These are phyloP conservation scores for Danio choprae DNA, from an alignment of 2,797 vertebrate species.

Conservation along the genomic window DNA sequence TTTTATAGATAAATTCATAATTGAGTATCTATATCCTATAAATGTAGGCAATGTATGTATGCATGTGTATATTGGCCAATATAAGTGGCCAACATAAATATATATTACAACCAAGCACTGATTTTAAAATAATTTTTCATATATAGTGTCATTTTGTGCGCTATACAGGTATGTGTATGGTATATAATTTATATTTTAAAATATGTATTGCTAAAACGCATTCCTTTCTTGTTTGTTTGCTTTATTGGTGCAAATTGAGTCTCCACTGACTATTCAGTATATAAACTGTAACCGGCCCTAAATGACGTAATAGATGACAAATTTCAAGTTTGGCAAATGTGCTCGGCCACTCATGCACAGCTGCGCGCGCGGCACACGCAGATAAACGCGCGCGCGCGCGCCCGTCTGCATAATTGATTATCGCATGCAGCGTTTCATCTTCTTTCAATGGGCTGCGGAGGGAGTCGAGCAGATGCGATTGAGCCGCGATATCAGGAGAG, in stretches of 20 bases:
- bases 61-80: too few species aligned
- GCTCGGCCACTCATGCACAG: constrained; percentile 7
- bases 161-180: too few species aligned
- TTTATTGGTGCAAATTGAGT: neutral
- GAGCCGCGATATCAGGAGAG: constrained; percentile 97
- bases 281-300: constrained; percentile 23
- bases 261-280: neutral
- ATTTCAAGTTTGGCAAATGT: constrained; percentile 23
- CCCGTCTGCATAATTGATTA: neutral
- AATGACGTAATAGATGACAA: constrained; percentile 41
- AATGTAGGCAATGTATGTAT: too few species aligned
- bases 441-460: constrained; percentile 92
- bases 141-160: too few species aligned
- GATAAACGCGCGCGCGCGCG: neutral
- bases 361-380: constrained; percentile 6
- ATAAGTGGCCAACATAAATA: too few species aligned
- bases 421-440: neutral
- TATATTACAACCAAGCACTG: too few species aligned
- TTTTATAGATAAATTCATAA: too few species aligned
- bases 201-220: neutral
- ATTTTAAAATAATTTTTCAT: too few species aligned
- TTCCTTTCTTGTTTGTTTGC: neutral
- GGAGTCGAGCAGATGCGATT: constrained; percentile 94
- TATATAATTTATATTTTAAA: too few species aligned
- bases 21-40: too few species aligned